A percentile compares a stretch with the other conserved stretches of the same genome.
Evolutionary conservation across 2,888 invertebrate species (phyloP).

Genomic region (Agonopterix arenella): DNA sequence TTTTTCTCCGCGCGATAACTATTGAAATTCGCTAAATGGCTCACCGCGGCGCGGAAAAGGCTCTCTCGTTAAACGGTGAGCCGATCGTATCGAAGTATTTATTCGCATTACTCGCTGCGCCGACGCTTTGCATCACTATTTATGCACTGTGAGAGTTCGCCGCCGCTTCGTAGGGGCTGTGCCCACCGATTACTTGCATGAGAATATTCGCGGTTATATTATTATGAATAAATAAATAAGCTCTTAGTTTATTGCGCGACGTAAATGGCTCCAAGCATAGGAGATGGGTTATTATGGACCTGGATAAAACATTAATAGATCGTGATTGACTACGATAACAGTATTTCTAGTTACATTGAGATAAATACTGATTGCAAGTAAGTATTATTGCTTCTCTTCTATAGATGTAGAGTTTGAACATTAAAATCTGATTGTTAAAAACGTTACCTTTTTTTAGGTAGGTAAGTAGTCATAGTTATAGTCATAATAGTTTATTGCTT

Average conservation of each 20-base stretch:
- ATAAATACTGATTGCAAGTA: background rate
- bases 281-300: constrained; percentile 18
- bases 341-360: background rate
- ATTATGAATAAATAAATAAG: constrained; percentile 45
- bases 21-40: constrained; percentile 77
- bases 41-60: constrained; percentile 74
- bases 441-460: too few species aligned
- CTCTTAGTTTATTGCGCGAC: constrained; percentile 33
- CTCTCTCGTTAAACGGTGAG: constrained; percentile 73
- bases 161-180: constrained; percentile 27
- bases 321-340: constrained; percentile 19
- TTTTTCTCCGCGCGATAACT: constrained; percentile 75
- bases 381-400: background rate
- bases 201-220: constrained; percentile 40
- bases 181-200: constrained; percentile 36
- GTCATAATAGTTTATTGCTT: too few species aligned
- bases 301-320: constrained; percentile 21
- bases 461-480: too few species aligned
- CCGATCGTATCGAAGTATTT: constrained; percentile 71
- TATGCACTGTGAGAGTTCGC: constrained; percentile 46
- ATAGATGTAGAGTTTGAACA: background rate
- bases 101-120: constrained; percentile 58
- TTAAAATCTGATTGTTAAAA: too few species aligned
- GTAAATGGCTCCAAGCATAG: constrained; percentile 25
- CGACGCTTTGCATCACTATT: constrained; percentile 57